Conservation (phyloP, 1,140 invertebrate genomes). For the Zaprionus africanus region DNA sequence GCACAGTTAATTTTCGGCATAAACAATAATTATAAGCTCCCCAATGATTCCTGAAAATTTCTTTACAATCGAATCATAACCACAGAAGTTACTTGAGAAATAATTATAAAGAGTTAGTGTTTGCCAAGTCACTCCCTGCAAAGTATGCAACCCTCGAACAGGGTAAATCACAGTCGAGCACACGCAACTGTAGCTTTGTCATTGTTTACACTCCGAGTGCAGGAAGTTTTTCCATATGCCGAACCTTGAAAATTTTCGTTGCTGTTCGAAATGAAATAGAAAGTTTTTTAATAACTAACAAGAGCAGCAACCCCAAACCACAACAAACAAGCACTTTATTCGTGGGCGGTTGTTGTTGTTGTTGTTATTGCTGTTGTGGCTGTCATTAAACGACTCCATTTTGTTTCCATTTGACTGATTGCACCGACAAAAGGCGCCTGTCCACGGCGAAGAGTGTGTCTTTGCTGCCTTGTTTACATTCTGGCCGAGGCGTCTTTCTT, state of each 20-base stretch:
- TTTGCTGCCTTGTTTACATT: slow-evolving; percentile 50
- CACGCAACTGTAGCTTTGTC: not conserved
- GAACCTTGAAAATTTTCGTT: slow-evolving; percentile 55
- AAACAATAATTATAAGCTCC: too few relatives aligned
- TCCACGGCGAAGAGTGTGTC: slow-evolving; percentile 27
- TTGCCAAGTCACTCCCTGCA: too few relatives aligned
- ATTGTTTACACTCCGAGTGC: slow-evolving; percentile 42
- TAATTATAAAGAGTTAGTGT: too few relatives aligned
- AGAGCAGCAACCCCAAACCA: slow-evolving; percentile 31
- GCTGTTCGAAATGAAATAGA: slow-evolving; percentile 54
- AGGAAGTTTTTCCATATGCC: slow-evolving; percentile 50
- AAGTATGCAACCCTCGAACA: too few relatives aligned
- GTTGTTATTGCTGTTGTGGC: not conserved
- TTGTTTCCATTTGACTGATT: slow-evolving; percentile 71
- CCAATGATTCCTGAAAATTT: too few relatives aligned
- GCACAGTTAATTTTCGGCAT: too few relatives aligned
- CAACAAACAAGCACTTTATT: slow-evolving; percentile 27
- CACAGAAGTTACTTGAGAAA: too few relatives aligned
- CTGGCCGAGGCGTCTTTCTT: slow-evolving; percentile 35
- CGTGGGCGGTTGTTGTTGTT: slow-evolving; percentile 35
- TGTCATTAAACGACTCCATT: slow-evolving; percentile 78
- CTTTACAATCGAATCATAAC: too few relatives aligned
- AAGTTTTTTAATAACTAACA: slow-evolving; percentile 55
- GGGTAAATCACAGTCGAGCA: too few relatives aligned
- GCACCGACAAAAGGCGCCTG: slow-evolving; percentile 38